phyloP scores from a whole-genome alignment of 2,888 invertebrate genomes.

The Alviniconcha strummeri region DNA sequence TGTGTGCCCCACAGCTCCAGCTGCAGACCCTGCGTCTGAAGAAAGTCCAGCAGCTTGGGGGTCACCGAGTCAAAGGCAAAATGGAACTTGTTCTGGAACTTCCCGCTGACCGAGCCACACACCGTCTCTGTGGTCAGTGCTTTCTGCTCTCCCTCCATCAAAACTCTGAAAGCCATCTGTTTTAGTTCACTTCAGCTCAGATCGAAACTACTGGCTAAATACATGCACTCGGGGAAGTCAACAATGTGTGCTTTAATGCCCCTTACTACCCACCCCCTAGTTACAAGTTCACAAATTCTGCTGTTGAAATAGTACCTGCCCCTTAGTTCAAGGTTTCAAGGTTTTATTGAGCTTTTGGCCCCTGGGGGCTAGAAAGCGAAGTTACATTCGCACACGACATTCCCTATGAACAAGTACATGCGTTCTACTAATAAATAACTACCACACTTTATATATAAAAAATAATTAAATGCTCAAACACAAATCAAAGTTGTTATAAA shows the following conservation, averaged over 20 bases:
- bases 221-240: background rate
- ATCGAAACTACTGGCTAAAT: background rate
- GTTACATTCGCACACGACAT: too few relatives aligned
- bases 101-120: background rate
- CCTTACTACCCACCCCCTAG: background rate
- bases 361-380: too few relatives aligned
- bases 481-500: too few relatives aligned
- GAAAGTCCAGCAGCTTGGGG: background rate
- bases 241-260: background rate
- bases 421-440: too few relatives aligned
- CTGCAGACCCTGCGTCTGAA: background rate
- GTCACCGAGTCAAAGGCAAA: background rate
- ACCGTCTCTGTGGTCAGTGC: background rate
- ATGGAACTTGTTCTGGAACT: background rate
- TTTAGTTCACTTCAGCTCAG: background rate
- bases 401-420: too few relatives aligned
- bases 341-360: too few relatives aligned
- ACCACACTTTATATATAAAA: too few relatives aligned
- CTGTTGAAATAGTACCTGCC: too few relatives aligned
- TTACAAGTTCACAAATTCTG: too few relatives aligned
- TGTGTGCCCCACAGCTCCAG: constrained; percentile 15
- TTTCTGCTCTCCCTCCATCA: background rate
- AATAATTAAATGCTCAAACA: too few relatives aligned
- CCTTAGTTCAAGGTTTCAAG: background rate
- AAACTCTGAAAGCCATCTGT: background rate